A percentile compares a stretch with the other conserved stretches of the same genome.
Evolutionary conservation across 2,888 invertebrate species (phyloP).

Genomic region (Temnothorax rugatulus): DNA sequence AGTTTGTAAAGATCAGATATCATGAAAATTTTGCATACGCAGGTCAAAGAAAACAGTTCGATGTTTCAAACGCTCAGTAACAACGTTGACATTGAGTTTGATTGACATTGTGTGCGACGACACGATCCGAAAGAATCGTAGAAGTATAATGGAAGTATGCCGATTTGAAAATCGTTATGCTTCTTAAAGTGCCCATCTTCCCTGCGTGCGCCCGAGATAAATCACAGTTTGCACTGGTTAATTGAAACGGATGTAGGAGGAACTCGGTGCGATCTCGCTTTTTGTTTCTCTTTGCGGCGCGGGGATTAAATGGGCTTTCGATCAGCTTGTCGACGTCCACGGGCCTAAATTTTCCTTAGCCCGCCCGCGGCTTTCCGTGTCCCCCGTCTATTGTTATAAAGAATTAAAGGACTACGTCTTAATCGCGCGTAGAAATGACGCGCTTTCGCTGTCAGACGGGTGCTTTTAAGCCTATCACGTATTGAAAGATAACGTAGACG

Average conservation of each 20-base stretch:
- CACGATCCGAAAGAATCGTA: not conserved
- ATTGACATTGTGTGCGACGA: not conserved
- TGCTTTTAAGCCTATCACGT: constrained; percentile 28
- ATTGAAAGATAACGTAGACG: not conserved
- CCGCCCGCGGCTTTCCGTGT: constrained; percentile 37
- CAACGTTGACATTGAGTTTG: not conserved
- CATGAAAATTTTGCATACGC: not conserved
- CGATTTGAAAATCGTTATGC: constrained; percentile 62
- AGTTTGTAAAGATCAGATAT: not conserved
- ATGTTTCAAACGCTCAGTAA: not conserved
- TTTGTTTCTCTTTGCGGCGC: constrained; percentile 66
- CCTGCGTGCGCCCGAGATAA: constrained; percentile 48
- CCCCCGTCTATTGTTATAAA: constrained; percentile 46
- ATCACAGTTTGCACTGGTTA: constrained; percentile 74
- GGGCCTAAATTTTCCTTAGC: constrained; percentile 52
- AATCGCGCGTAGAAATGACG: constrained; percentile 37
- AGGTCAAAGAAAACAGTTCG: not conserved
- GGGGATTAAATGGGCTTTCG: constrained; percentile 76
- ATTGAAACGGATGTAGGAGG: constrained; percentile 68
- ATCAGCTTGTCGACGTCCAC: constrained; percentile 66
- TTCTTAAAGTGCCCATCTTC: constrained; percentile 47
- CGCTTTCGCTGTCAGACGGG: not conserved
- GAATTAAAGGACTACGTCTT: constrained; percentile 57
- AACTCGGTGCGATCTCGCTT: constrained; percentile 57
- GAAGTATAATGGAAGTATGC: constrained; percentile 60